Evolutionary conservation across 2,113 vertebrate genomes (phyloP), one percentile per base, ranked within the genome.

Genomic region (Syngnathus floridae): DNA sequence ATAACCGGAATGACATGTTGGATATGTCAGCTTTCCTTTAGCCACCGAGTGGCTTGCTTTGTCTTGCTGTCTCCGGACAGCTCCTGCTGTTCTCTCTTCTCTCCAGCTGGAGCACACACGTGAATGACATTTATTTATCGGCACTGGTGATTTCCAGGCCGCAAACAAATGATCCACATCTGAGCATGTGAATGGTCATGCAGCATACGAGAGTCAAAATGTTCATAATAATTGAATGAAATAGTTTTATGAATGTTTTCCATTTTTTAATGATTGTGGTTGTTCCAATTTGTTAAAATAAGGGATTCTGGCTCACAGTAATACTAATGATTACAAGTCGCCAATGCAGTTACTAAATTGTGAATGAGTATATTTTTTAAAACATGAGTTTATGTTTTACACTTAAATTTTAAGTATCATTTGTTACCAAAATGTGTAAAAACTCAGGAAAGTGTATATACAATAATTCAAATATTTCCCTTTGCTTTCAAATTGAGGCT

Each of bases 51-150:
- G 80, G 69, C 75, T 74, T 45, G 60, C 41, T 60, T 9, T 55
- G 67, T 72, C 21, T 21, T 51, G 48, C 19, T 51, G 48, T 51
- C 48, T 51, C 21, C 48, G 10, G 48, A 51, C 71, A 54, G 65
- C 64, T 67, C 71, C 43, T 58, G 49, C 51, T 71, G 45, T 60
- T 71, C 67, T 60, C 60, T 19, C 14, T 56, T 60, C 60, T 19
- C 14, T 56, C 46, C 57, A 71, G 64, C 66, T 66, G 71, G 70
- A 69, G 65, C 70, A 58, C 38, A 26, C 4, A 10, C 21, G 58
- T 71, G 64, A 74, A 66, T 76, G 61, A 70, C 26, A n/a, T 75
- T 9, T 84, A 80, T 86, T 84, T 78, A 74, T 84, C 79, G 69
- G 69, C 41, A 49, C 26, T 19, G 70, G 63, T 62, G 61, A 48